These are phyloP conservation scores for Eclectus roratus DNA, from an alignment of 2,113 vertebrate species.

Conservation along the genomic window DNA sequence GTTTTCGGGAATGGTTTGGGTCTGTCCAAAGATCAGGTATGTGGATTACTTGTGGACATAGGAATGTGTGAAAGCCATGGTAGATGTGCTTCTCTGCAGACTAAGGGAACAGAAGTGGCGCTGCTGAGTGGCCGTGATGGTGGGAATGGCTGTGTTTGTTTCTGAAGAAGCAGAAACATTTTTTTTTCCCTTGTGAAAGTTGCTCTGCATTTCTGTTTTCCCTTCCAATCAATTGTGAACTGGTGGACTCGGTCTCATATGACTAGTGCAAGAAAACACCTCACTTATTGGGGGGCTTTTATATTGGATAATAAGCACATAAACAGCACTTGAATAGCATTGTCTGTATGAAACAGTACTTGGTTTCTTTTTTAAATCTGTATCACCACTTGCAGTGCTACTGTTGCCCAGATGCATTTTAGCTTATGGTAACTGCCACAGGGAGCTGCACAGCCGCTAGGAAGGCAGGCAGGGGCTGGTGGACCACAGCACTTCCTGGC, in stretches of 20 bases:
- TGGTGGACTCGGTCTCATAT: not conserved
- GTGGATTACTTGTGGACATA: not conserved
- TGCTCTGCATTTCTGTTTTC: not conserved
- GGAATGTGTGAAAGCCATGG: not conserved
- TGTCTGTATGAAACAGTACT: not conserved
- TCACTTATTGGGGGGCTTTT: not conserved
- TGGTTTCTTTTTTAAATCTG: not conserved
- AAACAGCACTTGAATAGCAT: not conserved
- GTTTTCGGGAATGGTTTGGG: not conserved
- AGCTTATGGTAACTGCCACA: not conserved
- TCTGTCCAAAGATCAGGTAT: not conserved
- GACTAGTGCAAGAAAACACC: not conserved
- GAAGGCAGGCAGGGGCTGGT: not conserved
- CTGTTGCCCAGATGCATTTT: not conserved
- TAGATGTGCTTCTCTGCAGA: not conserved
- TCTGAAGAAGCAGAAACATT: not conserved
- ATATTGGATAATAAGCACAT: not conserved
- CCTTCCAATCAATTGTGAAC: not conserved
- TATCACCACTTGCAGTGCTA: not conserved
- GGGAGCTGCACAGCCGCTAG: not conserved
- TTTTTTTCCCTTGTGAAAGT: not conserved
- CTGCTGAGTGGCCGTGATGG: not conserved
- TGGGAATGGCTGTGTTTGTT: not conserved
- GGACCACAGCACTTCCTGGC: not conserved
- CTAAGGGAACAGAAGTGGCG: not conserved